Percentiles rank a stretch among this genome's conserved stretches.
These are phyloP conservation scores for Lasiommata megera DNA, from an alignment of 2,888 invertebrate species.

Conservation along the genomic window DNA sequence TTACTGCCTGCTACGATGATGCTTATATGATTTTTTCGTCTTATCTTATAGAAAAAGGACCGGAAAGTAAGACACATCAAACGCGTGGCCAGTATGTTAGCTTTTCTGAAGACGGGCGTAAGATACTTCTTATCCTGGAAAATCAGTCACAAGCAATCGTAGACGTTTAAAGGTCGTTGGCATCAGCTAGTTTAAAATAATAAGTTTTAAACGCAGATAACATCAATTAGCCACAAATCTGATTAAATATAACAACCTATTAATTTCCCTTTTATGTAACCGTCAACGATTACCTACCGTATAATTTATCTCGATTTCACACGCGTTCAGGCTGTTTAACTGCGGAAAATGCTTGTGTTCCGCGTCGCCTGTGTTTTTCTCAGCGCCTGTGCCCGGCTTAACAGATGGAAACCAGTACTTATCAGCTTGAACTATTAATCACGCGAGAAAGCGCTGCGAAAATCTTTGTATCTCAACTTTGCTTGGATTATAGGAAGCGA, in stretches of 20 bases:
- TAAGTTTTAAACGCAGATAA: too few relatives aligned
- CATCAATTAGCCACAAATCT: background rate
- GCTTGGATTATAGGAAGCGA: conserved; percentile 3
- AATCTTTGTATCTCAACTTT: conserved; percentile 5
- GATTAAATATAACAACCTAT: background rate
- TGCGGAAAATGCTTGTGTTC: conserved; percentile 14
- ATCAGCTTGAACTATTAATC: conserved; percentile 15
- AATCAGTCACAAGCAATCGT: too few relatives aligned
- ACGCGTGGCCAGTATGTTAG: too few relatives aligned
- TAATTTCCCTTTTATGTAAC: conserved; percentile 11
- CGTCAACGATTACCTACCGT: conserved; percentile 7
- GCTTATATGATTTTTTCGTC: too few relatives aligned
- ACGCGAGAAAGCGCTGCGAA: conserved; percentile 23
- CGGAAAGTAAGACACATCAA: too few relatives aligned
- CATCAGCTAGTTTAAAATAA: too few relatives aligned
- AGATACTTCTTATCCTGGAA: too few relatives aligned
- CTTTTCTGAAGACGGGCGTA: too few relatives aligned
- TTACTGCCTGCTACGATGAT: too few relatives aligned
- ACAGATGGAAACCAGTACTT: conserved; percentile 8
- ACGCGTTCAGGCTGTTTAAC: conserved; percentile 6
- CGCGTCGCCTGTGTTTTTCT: conserved; percentile 16
- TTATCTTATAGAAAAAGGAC: too few relatives aligned
- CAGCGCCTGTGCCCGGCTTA: background rate
- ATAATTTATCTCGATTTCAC: conserved; percentile 11
- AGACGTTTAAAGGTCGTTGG: too few relatives aligned